Evolutionary conservation across 2,113 vertebrate species (phyloP), one percentile per base, ranked within the genome.

Genomic region (Pyrgilauda ruficollis): DNA sequence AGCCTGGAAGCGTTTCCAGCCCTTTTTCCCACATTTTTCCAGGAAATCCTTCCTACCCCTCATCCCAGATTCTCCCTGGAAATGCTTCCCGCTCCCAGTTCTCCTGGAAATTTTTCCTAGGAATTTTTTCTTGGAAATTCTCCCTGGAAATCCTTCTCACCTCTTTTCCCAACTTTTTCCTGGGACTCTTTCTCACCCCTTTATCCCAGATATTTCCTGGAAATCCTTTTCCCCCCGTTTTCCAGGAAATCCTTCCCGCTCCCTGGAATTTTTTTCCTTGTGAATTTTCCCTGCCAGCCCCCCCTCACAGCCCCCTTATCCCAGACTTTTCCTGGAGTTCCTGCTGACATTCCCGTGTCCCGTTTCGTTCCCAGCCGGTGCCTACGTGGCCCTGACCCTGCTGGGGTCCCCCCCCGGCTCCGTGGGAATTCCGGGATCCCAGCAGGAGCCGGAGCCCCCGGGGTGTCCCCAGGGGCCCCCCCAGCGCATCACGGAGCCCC

Each of bases 361-460:
- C 3, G 1, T 7, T 6, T 7, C 5, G 31, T 73, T 52, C 31
- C 43, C 70, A 99, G 99, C 99, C 19, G 99, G 99, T 2, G 96
- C 99, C 6, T 99, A 99, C 3, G 99, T 99, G 1, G 99, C 99
- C 1, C 97, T 99, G 89, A 99, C 99, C 4, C 98, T 99, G 61
- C 98, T 99, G 96, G 99, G 99, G 13, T 98, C 98, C 4, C 98
- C 98, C 4, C 97, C 97, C 5, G 84, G 78, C 2, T 1, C 53
- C 5, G 11, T 7, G 10, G 72, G 14, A 1, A 6, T 27, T 2
- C 8, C 52, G 3, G 28, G 78, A 0, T 47, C 43, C 4, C 63
- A 33, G 52, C 50, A 7, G 63, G 78, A 81, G 10, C 22, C 43
- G 8, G 78, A 80, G 1, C 5, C 97, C 1, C 81, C 98, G 0